phyloP scores from a whole-genome alignment of 1,140 invertebrate species.

The Microplitis mediator region DNA sequence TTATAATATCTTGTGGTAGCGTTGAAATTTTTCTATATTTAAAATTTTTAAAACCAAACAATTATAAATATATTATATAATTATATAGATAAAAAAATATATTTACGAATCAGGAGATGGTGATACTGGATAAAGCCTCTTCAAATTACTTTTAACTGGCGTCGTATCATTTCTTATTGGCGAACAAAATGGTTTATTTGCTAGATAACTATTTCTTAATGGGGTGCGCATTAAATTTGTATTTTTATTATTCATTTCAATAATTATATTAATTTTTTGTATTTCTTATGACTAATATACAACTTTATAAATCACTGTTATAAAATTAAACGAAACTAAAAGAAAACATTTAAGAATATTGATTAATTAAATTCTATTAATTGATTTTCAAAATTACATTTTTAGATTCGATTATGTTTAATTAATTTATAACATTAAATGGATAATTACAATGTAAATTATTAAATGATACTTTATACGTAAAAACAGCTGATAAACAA shows the following conservation, averaged over 20 bases:
- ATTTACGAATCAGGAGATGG: background rate
- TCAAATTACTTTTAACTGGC: conserved; percentile 21
- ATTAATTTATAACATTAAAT: too few species aligned
- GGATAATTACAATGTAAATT: too few species aligned
- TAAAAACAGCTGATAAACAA: too few species aligned
- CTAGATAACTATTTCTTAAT: conserved; percentile 28
- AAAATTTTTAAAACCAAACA: background rate
- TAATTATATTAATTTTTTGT: background rate
- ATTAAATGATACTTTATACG: too few species aligned
- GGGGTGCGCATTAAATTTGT: conserved; percentile 27
- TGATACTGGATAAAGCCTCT: background rate
- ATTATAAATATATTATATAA: background rate
- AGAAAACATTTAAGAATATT: too few species aligned
- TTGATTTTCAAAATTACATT: too few species aligned
- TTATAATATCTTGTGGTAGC: background rate
- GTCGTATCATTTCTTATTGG: conserved; percentile 9
- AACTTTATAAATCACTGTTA: background rate
- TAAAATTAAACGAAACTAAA: too few species aligned
- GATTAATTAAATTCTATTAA: too few species aligned
- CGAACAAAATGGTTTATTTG: conserved; percentile 31
- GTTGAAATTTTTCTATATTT: conserved; percentile 4
- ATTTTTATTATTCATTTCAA: conserved; percentile 22
- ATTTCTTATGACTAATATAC: background rate
- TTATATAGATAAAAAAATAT: background rate
- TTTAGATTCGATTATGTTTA: too few species aligned